phyloP scores from a whole-genome alignment of 2,113 vertebrate species.

The Galbula dea region DNA sequence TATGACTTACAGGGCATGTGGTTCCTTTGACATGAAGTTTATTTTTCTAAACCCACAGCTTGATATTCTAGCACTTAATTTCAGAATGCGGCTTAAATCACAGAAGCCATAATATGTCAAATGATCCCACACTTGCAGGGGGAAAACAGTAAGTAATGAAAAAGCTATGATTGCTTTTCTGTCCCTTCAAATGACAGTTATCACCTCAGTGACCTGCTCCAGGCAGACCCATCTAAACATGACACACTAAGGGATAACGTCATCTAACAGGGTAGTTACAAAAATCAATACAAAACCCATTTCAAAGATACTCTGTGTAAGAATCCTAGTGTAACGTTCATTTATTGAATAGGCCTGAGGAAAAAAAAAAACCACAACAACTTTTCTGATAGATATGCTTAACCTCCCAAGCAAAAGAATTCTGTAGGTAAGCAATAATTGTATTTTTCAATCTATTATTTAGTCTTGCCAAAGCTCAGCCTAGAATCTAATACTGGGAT shows the following conservation, averaged over 20 bases:
- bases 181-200: conserved; percentile 99
- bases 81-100: conserved; percentile 99
- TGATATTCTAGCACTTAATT: conserved; percentile 99
- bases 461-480: conserved; percentile 81
- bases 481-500: conserved; percentile 80
- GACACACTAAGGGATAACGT: conserved; percentile 99
- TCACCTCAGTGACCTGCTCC: conserved; percentile 99
- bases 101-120: conserved; percentile 98
- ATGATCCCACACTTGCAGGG: conserved; percentile 91
- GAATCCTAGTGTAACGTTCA: conserved; percentile 92
- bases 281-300: conserved; percentile 99
- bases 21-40: conserved; percentile 88
- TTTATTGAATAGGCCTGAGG: conserved; percentile 98
- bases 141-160: conserved; percentile 99
- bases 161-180: conserved; percentile 99
- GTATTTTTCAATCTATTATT: conserved; percentile 91
- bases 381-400: conserved; percentile 94
- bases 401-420: conserved; percentile 87
- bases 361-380: conserved; percentile 84
- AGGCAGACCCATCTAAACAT: conserved; percentile 93
- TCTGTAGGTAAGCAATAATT: conserved; percentile 91
- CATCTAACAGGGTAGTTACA: conserved; percentile 99
- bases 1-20: conserved; percentile 82
- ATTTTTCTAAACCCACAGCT: conserved; percentile 92
- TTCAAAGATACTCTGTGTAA: conserved; percentile 95